Percentiles rank a stretch among this genome's conserved stretches.
These are phyloP conservation scores for Camelus bactrianus DNA, from an alignment of 2,113 vertebrate species.

Conservation along the genomic window DNA sequence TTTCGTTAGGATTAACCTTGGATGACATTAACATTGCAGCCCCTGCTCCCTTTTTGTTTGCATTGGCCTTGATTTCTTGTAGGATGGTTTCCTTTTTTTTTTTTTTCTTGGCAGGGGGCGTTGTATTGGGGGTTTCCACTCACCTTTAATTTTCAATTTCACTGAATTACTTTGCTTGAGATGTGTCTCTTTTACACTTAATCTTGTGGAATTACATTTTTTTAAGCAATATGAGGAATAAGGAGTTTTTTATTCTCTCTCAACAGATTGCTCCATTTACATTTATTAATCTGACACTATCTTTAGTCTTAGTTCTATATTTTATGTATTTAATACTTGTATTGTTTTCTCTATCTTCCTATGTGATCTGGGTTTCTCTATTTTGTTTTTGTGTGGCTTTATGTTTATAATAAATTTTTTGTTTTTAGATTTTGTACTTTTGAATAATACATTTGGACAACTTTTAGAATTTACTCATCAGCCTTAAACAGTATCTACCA, in stretches of 20 bases:
- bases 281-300: neutral
- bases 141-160: neutral
- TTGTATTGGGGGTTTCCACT: neutral
- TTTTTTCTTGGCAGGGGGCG: neutral
- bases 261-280: neutral
- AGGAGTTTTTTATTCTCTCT: neutral
- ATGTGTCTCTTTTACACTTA: neutral
- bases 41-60: neutral
- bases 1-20: neutral
- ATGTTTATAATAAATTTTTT: conserved; percentile 55
- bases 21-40: neutral
- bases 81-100: too few species aligned
- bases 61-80: neutral
- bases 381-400: conserved; percentile 37
- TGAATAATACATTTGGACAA: conserved; percentile 58
- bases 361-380: neutral
- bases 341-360: neutral
- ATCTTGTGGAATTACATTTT: neutral
- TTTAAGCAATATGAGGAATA: neutral
- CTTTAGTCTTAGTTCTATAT: neutral
- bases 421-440: conserved; percentile 41
- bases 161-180: neutral
- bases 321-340: conserved; percentile 20
- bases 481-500: conserved; percentile 3
- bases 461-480: conserved; percentile 43